A percentile compares a stretch with the other conserved stretches of the same genome.
Conservation (phyloP, 2,113 vertebrate species). For the Sinosuthora webbiana region DNA sequence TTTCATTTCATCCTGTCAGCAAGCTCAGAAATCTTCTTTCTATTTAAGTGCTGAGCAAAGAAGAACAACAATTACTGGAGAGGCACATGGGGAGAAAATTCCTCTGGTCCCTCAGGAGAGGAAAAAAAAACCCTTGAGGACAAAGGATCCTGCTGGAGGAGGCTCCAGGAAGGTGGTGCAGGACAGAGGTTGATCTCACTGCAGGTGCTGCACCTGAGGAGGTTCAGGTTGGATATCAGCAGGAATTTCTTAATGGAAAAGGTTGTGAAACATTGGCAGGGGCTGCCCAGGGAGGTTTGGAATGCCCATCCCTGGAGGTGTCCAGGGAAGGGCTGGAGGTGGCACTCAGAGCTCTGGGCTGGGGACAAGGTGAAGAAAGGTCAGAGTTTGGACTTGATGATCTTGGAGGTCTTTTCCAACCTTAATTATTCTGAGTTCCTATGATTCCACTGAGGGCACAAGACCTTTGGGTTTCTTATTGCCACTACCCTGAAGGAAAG, state of each 20-base stretch:
- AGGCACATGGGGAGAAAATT: not conserved
- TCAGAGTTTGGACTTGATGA: accelerated
- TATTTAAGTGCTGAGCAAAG: not conserved
- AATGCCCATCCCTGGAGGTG: not conserved
- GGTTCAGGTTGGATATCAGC: not conserved
- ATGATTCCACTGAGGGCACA: not conserved
- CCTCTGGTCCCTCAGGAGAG: not conserved
- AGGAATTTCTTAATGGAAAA: not conserved
- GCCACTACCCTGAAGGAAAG: not conserved
- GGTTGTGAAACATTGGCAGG: accelerated
- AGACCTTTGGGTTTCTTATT: not conserved
- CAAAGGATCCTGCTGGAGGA: not conserved
- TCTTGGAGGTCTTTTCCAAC: not conserved
- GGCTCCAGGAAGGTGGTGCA: not conserved
- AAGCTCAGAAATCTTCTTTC: not conserved
- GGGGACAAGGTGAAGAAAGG: accelerated
- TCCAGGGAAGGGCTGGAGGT: accelerated
- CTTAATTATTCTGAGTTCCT: not conserved
- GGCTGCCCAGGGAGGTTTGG: not conserved
- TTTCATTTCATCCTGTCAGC: not conserved
- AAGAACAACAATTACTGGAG: not conserved
- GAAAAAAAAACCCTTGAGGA: not conserved
- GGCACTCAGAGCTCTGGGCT: not conserved
- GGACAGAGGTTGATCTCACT: not conserved
- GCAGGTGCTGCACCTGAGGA: not conserved